Percentiles rank a stretch among this genome's conserved stretches.
Conservation (phyloP, 2,797 vertebrate genomes). For the Coregonus sp. region DNA sequence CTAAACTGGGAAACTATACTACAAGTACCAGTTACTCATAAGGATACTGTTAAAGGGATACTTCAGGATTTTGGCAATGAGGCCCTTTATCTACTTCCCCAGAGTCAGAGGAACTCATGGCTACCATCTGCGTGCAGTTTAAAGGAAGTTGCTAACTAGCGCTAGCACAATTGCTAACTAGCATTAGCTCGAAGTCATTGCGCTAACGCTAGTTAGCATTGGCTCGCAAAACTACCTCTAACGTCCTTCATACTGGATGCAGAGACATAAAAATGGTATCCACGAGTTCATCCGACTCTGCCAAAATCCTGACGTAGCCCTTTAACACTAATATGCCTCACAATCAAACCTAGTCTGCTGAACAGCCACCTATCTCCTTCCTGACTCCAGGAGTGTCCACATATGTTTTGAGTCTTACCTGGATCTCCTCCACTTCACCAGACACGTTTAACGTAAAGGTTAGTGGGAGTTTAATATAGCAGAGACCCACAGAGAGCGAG, state of each 20-base stretch:
- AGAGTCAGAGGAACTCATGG: no score
- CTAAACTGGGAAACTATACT: neutral
- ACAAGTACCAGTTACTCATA: neutral
- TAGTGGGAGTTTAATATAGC: slow-evolving; percentile 42
- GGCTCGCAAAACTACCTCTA: no score
- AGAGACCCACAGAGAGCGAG: slow-evolving; percentile 20
- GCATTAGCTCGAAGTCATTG: no score
- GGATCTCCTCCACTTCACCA: slow-evolving; percentile 30
- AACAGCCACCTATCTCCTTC: neutral
- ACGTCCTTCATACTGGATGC: no score
- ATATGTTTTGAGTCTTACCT: slow-evolving; percentile 33
- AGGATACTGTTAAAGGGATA: neutral
- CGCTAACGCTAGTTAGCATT: no score
- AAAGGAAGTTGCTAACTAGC: no score
- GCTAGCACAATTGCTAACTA: no score
- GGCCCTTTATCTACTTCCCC: no score
- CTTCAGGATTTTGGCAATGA: no score
- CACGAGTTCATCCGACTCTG: no score
- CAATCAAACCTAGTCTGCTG: neutral
- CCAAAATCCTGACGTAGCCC: neutral
- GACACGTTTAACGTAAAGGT: slow-evolving; percentile 32
- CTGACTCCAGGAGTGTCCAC: slow-evolving; percentile 10
- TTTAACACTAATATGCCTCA: neutral
- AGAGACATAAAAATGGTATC: neutral
- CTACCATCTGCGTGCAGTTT: no score